Percentiles rank a stretch among this genome's conserved stretches.
These are phyloP conservation scores for Chaunax sp. DNA, from an alignment of 2,797 vertebrate genomes.

Conservation along the genomic window DNA sequence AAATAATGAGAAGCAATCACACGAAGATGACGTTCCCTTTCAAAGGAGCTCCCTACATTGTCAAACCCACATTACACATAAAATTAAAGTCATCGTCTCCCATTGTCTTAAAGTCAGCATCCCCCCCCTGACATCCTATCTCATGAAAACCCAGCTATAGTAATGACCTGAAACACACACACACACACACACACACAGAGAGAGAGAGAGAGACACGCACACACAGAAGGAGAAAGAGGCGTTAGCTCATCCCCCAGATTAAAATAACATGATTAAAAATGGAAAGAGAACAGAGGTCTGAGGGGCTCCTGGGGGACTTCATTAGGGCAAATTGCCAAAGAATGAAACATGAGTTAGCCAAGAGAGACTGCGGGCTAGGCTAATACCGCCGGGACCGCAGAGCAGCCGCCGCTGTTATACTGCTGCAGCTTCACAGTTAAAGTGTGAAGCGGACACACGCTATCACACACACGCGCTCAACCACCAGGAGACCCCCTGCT, in stretches of 20 bases:
- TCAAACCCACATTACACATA: constrained; percentile 62
- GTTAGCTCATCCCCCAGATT: constrained; percentile 90
- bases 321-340: constrained; percentile 99
- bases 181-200: constrained; percentile 32
- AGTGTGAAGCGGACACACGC: constrained; percentile 89
- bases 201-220: constrained; percentile 14
- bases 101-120: constrained; percentile 74
- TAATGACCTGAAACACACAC: constrained; percentile 80
- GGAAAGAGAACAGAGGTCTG: constrained; percentile 93
- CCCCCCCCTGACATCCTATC: constrained; percentile 73
- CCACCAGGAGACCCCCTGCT: constrained; percentile 87
- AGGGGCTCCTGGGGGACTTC: constrained; percentile 97
- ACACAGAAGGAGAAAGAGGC: constrained; percentile 69
- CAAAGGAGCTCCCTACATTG: constrained; percentile 57
- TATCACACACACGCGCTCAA: constrained; percentile 68
- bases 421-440: constrained; percentile 89
- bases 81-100: constrained; percentile 72
- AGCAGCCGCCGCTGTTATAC: constrained; percentile 85
- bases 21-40: constrained; percentile 60
- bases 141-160: constrained; percentile 77
- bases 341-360: constrained; percentile 99
- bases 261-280: constrained; percentile 96
- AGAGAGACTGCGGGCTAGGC: constrained; percentile 92
- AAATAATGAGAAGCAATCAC: constrained; percentile 65
- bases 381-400: constrained; percentile 87